These are phyloP conservation scores for Gymnothorax javanicus DNA, from an alignment of 2,797 vertebrate genomes.

Conservation along the genomic window DNA sequence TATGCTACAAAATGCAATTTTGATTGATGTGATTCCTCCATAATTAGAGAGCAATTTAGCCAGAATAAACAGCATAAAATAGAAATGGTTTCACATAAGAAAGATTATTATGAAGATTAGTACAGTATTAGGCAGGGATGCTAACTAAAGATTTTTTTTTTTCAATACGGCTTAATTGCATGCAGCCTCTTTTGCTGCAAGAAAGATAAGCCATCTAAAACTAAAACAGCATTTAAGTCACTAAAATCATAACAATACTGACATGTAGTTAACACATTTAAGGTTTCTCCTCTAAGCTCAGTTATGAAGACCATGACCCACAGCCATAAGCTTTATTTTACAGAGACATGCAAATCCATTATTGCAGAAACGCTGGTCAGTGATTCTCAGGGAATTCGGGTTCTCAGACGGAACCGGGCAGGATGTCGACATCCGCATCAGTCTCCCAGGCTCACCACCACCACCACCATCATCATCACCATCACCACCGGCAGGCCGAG, in stretches of 20 bases:
- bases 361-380: slow-evolving; percentile 8
- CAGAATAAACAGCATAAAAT: neutral
- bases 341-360: neutral
- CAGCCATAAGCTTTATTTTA: neutral
- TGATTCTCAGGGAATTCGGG: slow-evolving; percentile 5
- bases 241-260: neutral
- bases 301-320: neutral
- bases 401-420: slow-evolving; percentile 57
- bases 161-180: neutral
- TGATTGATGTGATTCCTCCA: neutral
- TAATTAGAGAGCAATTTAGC: neutral
- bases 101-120: too few relatives aligned
- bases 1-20: neutral
- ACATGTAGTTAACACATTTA: neutral
- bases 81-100: too few relatives aligned
- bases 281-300: neutral
- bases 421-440: slow-evolving; percentile 83
- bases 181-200: slow-evolving; percentile 1
- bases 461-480: slow-evolving; percentile 61
- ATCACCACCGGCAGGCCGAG: slow-evolving; percentile 78
- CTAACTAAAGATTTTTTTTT: neutral
- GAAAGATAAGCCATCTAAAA: slow-evolving; percentile 4
- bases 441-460: slow-evolving; percentile 79
- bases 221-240: slow-evolving; percentile 14
- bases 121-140: neutral